Evolutionary conservation across 2,113 vertebrate species (phyloP), one percentile per base, ranked within the genome.

Genomic region (Xenopus laevis): DNA sequence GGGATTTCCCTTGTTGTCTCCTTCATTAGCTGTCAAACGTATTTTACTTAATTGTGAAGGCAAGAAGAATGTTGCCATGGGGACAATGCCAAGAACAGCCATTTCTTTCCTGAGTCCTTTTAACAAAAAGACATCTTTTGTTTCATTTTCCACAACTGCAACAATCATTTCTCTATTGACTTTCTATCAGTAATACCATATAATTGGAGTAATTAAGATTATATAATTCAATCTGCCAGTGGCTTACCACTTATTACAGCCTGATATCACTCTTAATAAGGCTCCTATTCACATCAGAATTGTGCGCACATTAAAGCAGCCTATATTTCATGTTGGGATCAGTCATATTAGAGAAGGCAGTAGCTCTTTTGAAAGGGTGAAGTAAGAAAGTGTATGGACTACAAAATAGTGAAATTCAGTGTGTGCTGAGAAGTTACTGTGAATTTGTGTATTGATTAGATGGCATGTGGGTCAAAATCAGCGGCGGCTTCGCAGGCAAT

Each of bases 161-260:
- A 70, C 20, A 70, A 70, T 16, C 46, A 77, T 64, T 70, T 69
- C 68, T 47, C 66, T 7, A 62, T 20, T 70, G 65, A 52, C 20
- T 55, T 70, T 52, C 20, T 15, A 27, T 59, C 33, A 64, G 53
- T 67, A 67, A 61, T 68, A 57, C 53, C 67, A 68, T 77, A 52
- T 77, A 70, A 77, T 77, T 77, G 69, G 10, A 77, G 59, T 45
- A 64, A 69, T 77, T 64, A 63, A 46, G 30, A 69, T 70, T 57
- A 77, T 70, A 64, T 69, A 57, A 70, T 67, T 75, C 65, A 70
- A 70, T 47, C 59, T 70, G 47, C 67, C 46, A 44, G 73, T 69
- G 46, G 45, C 67, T 53, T 57, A 69, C 23, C 60, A 63, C 67
- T 55, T 45, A 30, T 47, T 63, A 76, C 52, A 64, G 60, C 10